Evolutionary conservation across 1,140 invertebrate species (phyloP).

Genomic region (Drosophila pachea): DNA sequence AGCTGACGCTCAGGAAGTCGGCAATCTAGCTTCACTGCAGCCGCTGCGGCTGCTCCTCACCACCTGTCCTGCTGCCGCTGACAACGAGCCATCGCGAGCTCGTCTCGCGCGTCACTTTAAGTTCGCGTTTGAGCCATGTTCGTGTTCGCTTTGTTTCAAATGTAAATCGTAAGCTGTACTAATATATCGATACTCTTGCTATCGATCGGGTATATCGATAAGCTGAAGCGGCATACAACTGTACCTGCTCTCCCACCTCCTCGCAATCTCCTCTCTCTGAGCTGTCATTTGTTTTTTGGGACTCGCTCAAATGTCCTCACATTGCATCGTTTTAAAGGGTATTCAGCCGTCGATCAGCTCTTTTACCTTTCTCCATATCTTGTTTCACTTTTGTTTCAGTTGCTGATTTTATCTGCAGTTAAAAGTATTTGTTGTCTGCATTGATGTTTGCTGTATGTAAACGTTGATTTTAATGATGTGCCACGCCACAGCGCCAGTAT

Average conservation of each 20-base stretch:
- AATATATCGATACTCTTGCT: conserved; percentile 40
- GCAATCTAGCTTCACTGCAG: conserved; percentile 39
- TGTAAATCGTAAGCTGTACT: conserved; percentile 59
- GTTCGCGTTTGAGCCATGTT: conserved; percentile 42
- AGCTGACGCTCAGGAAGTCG: conserved; percentile 45
- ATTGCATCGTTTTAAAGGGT: neutral
- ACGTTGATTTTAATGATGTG: conserved; percentile 77
- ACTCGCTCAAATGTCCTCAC: no score
- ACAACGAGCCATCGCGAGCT: neutral
- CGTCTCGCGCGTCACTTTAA: no score
- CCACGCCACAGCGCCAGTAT: conserved; percentile 44
- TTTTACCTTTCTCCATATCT: no score
- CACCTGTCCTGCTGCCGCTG: neutral
- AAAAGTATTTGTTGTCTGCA: conserved; percentile 76
- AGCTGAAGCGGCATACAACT: neutral
- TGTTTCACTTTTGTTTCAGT: conserved; percentile 70
- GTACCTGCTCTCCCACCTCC: neutral
- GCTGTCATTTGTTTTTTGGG: no score
- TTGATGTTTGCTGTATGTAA: conserved; percentile 74
- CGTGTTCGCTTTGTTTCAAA: conserved; percentile 73
- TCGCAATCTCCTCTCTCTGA: neutral
- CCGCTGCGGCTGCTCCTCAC: no score
- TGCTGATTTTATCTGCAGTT: conserved; percentile 76
- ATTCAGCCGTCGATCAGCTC: neutral
- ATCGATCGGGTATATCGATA: neutral